Percentiles rank a stretch among this genome's conserved stretches.
Conservation (phyloP, 2,888 invertebrate genomes). For the Macrosoma leucophasiata region DNA sequence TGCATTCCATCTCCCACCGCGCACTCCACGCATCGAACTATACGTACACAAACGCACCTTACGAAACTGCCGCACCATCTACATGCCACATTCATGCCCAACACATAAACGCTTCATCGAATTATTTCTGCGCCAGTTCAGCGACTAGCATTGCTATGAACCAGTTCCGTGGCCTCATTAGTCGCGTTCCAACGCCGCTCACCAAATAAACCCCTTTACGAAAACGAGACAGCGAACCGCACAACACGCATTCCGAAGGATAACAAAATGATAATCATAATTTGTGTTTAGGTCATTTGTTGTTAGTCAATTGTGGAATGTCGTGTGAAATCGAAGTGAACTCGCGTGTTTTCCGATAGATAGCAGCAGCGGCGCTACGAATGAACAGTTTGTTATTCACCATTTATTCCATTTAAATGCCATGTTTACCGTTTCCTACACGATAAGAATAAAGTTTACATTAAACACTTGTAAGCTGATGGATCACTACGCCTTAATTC, state of each 20-base stretch:
- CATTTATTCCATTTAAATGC: slow-evolving; percentile 61
- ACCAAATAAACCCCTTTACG: slow-evolving; percentile 42
- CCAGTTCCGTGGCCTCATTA: slow-evolving; percentile 67
- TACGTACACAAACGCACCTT: slow-evolving; percentile 50
- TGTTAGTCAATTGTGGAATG: slow-evolving; percentile 77
- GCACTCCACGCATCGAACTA: slow-evolving; percentile 52
- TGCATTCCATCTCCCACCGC: slow-evolving; percentile 71
- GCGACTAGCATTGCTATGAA: slow-evolving; percentile 58
- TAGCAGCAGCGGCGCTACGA: slow-evolving; percentile 73
- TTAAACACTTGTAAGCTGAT: slow-evolving; percentile 35
- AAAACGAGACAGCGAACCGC: slow-evolving; percentile 42
- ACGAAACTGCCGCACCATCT: slow-evolving; percentile 54
- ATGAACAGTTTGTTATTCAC: slow-evolving; percentile 68
- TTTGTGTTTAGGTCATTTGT: slow-evolving; percentile 75
- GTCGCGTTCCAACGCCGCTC: slow-evolving; percentile 42
- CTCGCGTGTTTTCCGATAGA: slow-evolving; percentile 76
- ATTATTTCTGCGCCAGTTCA: slow-evolving; percentile 63
- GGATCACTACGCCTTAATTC: slow-evolving; percentile 38
- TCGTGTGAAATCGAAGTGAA: slow-evolving; percentile 74
- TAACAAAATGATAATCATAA: slow-evolving; percentile 72
- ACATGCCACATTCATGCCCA: slow-evolving; percentile 49
- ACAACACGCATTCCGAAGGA: slow-evolving; percentile 60
- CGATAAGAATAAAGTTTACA: slow-evolving; percentile 33
- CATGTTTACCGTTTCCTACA: slow-evolving; percentile 51
- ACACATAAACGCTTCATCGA: slow-evolving; percentile 58